Base-by-base conservation (phyloP, 1,140 invertebrate genomes). In the Procambarus clarkii region DNA sequence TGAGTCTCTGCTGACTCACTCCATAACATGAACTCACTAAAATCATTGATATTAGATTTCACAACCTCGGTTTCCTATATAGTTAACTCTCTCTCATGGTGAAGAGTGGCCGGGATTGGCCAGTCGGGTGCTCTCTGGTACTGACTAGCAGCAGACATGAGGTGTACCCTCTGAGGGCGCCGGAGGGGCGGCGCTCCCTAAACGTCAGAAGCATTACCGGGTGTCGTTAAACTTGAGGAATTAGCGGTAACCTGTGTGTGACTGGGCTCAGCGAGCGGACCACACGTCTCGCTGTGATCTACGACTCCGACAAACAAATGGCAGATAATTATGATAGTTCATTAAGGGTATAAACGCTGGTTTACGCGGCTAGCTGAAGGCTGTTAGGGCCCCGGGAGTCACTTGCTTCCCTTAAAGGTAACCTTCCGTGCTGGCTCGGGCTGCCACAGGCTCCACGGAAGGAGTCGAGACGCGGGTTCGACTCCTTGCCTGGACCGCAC, bases 281-380 rank as follows among this genome's bases (percentile, higher is more conserved):
- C 69, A 74, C 69, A 74, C 69, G 69, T 74, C 69, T 64, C 69
- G 69, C 69, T 7, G 69, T 74, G 69, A 74, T 74, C 15, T 24
- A 74, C 69, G 69, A 34, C n/a, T 34, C 69, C 69, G 8, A 74
- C 69, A 74, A 74, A 34, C 69, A 74, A 74, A 74, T 74, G 24
- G 69, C 5, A n/a, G 69, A 7, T 74, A 24, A 74, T 74, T 74
- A 74, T 34, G 5, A n/a, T 74, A n/a, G n/a, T 34, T 74, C 69
- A 74, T 74, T 74, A 74, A 74, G 69, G 69, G 24, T 2, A 18
- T 64, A 74, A 74, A 74, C 34, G 11, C 4, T n/a, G 69, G 69
- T 34, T 24, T 74, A 34, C 69, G 13, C 15, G 60, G 3, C 60
- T 21, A 15, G 15, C 60, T 21, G 15, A 18, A 21, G 69, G 69